A percentile compares a stretch with the other conserved stretches of the same genome.
These are phyloP conservation scores for Nephrotoma flavescens DNA, from an alignment of 2,888 invertebrate species.

Conservation along the genomic window DNA sequence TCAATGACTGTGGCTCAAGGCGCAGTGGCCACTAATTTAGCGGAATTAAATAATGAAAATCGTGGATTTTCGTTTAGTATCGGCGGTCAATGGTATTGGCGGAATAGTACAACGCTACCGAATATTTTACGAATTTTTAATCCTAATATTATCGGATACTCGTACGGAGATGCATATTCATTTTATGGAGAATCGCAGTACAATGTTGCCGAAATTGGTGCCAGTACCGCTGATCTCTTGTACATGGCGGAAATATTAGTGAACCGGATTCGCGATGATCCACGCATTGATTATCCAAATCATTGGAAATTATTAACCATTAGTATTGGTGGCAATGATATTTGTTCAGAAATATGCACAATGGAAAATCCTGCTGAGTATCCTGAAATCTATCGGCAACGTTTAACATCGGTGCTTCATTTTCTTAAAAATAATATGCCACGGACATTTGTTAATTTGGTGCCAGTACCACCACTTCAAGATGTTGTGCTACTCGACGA, in stretches of 20 bases:
- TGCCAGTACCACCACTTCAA: slow-evolving; percentile 24
- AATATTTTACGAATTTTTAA: slow-evolving; percentile 42
- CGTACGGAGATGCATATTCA: slow-evolving; percentile 31
- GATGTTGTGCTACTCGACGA: neutral
- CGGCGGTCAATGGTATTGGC: slow-evolving; percentile 34
- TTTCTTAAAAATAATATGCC: slow-evolving; percentile 37
- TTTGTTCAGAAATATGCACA: slow-evolving; percentile 36
- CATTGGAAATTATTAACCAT: slow-evolving; percentile 53
- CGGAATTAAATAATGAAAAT: slow-evolving; percentile 29
- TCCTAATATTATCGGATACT: slow-evolving; percentile 39
- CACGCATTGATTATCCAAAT: slow-evolving; percentile 31
- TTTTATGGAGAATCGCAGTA: slow-evolving; percentile 31
- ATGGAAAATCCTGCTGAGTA: slow-evolving; percentile 23
- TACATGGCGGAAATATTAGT: slow-evolving; percentile 37
- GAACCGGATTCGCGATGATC: slow-evolving; percentile 33
- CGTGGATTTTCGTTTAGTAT: slow-evolving; percentile 29
- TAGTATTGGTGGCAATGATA: slow-evolving; percentile 38
- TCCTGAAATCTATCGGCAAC: slow-evolving; percentile 28
- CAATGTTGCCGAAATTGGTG: slow-evolving; percentile 38
- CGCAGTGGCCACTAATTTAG: slow-evolving; percentile 27
- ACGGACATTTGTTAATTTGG: slow-evolving; percentile 35
- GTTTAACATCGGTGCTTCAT: slow-evolving; percentile 31
- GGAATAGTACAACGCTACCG: slow-evolving; percentile 32
- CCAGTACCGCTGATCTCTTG: slow-evolving; percentile 35
- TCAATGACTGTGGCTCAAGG: slow-evolving; percentile 37